A percentile compares a stretch with the other conserved stretches of the same genome.
Evolutionary conservation across 2,113 vertebrate genomes (phyloP).

Genomic region (Passerina amoena): DNA sequence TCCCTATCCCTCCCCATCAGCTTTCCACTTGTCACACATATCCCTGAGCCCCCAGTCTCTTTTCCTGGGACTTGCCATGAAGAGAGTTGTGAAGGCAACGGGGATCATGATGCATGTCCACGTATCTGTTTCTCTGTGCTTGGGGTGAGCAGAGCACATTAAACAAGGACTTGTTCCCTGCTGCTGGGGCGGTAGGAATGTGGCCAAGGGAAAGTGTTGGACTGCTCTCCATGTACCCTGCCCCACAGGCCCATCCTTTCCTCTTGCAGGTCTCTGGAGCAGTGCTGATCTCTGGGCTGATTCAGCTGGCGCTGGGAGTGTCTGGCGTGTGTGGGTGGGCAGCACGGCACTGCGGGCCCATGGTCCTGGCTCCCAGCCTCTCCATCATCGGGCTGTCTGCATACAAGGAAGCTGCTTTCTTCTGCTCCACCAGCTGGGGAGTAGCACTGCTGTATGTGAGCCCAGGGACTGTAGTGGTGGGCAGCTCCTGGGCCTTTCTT

Average conservation of each 20-base stretch:
- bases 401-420: conserved; percentile 81
- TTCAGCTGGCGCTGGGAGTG: conserved; percentile 75
- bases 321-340: conserved; percentile 72
- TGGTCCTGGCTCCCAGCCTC: conserved; percentile 83
- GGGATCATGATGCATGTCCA: rapidly evolving
- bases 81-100: not conserved
- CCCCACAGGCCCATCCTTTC: not conserved
- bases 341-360: conserved; percentile 72
- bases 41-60: not conserved
- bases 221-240: not conserved
- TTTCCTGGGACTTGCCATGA: not conserved
- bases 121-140: not conserved
- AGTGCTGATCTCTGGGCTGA: conserved; percentile 75
- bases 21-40: not conserved
- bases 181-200: not conserved
- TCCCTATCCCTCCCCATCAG: not conserved
- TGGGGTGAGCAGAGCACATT: rapidly evolving
- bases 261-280: conserved; percentile 78
- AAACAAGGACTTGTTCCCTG: not conserved
- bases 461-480: not conserved
- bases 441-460: conserved; percentile 80
- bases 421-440: conserved; percentile 84
- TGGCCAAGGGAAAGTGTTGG: not conserved
- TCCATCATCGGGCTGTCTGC: conserved; percentile 82
- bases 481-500: not conserved